phyloP scores from a whole-genome alignment of 1,140 invertebrate species.

The Lepidotrigona ventralis region DNA sequence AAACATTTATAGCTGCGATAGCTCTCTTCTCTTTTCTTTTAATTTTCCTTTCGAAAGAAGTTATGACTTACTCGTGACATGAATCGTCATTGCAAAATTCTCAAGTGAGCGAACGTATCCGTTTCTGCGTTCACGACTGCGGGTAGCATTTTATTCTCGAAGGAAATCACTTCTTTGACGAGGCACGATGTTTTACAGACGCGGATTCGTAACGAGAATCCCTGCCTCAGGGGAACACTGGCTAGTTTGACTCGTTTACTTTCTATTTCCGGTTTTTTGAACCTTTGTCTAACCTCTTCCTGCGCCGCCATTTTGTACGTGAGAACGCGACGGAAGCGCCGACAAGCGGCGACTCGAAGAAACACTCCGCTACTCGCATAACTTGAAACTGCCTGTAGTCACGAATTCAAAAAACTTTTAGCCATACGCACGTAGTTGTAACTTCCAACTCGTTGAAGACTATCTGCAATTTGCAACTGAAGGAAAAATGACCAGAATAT shows the following conservation, averaged over 20 bases:
- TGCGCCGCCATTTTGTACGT: background rate
- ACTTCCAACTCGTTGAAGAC: too few species aligned
- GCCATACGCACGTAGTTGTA: too few species aligned
- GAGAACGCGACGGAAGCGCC: background rate
- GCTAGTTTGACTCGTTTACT: constrained; percentile 23
- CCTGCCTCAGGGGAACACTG: background rate
- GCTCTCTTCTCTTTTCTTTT: too few species aligned
- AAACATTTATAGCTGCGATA: too few species aligned
- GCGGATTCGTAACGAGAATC: background rate
- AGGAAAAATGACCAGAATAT: too few species aligned
- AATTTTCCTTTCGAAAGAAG: background rate
- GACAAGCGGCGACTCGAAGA: background rate
- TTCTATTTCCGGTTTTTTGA: constrained; percentile 17
- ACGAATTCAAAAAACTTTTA: background rate
- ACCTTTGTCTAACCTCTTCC: background rate
- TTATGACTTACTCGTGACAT: background rate
- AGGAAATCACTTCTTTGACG: constrained; percentile 37
- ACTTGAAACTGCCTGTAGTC: background rate
- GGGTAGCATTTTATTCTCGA: background rate
- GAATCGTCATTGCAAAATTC: background rate
- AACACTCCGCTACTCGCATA: background rate
- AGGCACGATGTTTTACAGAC: background rate
- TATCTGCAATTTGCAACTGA: too few species aligned
- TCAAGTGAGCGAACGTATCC: too few species aligned
- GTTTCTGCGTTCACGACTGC: background rate